Conservation (phyloP, 1,140 invertebrate species). For the Portunus trituberculatus region DNA sequence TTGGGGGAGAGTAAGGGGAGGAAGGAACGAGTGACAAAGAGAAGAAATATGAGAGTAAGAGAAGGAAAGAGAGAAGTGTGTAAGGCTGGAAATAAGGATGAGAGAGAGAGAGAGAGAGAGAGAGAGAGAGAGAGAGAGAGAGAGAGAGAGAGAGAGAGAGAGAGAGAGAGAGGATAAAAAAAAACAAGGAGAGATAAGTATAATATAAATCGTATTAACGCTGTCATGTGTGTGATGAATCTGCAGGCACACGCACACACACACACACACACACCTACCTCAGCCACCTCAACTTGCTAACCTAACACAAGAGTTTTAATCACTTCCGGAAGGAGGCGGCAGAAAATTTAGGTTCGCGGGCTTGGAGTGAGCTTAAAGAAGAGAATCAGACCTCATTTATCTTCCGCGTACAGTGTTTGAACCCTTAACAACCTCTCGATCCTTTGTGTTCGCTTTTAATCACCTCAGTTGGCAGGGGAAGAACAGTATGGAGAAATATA, state of each 20-base stretch:
- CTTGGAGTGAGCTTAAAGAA: no score
- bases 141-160: neutral
- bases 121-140: neutral
- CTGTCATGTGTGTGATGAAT: neutral
- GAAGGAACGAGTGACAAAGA: neutral
- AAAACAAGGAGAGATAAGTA: neutral
- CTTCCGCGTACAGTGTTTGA: no score
- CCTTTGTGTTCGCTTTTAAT: no score
- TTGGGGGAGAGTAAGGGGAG: neutral
- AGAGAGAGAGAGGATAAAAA: neutral
- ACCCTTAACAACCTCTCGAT: no score
- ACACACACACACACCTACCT: slow-evolving; percentile 14
- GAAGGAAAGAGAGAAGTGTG: neutral
- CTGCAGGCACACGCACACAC: neutral
- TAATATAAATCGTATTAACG: neutral
- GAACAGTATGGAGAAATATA: no score
- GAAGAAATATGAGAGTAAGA: neutral
- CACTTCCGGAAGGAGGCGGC: no score
- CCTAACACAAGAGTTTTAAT: no score
- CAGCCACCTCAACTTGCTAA: neutral
- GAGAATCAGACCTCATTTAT: no score
- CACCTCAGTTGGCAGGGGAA: no score
- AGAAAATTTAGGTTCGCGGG: no score
- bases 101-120: neutral
- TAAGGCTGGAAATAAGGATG: neutral